A percentile compares a stretch with the other conserved stretches of the same genome.
These are phyloP conservation scores for Zalophus californianus DNA, from an alignment of 2,797 vertebrate genomes.

Conservation along the genomic window DNA sequence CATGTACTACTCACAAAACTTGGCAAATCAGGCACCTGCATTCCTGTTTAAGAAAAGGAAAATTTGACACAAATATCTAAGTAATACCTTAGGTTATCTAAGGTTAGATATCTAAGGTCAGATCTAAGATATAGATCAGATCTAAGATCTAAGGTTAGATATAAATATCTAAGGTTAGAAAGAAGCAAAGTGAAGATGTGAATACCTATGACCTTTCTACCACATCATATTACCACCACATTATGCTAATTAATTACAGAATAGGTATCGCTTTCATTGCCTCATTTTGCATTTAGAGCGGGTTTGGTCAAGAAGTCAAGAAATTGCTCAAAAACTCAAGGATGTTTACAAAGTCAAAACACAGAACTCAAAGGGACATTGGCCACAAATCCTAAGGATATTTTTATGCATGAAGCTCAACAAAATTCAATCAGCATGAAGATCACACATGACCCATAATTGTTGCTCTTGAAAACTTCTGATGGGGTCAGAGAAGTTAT, in stretches of 20 bases:
- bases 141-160: too few species aligned
- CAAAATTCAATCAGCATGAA: neutral
- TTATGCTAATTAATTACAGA: neutral
- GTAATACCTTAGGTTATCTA: neutral
- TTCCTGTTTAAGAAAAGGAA: constrained; percentile 37
- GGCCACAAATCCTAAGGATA: neutral
- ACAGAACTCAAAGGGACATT: neutral
- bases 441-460: neutral
- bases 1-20: neutral
- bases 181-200: neutral
- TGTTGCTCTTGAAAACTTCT: neutral
- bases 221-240: neutral
- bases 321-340: neutral
- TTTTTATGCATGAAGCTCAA: neutral
- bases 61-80: neutral
- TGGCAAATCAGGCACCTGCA: neutral
- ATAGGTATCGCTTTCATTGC: neutral
- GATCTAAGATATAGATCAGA: too few species aligned
- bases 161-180: neutral
- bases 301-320: neutral
- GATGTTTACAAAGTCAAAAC: neutral
- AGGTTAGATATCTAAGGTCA: neutral
- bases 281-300: constrained; percentile 39
- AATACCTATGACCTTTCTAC: neutral
- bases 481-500: neutral